Evolutionary conservation across 2,888 invertebrate species (phyloP), one percentile per base, ranked within the genome.

Genomic region (Ophion costatus): DNA sequence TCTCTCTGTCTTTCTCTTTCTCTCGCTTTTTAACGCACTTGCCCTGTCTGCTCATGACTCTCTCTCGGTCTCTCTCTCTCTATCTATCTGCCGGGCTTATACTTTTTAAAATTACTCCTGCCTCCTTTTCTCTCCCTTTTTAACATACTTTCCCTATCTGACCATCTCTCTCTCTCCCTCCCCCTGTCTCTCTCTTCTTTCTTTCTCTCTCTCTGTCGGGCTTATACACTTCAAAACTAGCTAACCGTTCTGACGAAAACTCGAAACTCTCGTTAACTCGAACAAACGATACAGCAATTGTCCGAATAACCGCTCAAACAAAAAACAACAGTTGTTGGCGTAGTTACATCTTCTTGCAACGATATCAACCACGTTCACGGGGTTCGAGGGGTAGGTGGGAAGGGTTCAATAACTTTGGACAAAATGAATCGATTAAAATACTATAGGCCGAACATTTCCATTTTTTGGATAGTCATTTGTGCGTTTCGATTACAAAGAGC

Each of bases 221-320:
- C 51, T 51, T 17, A 51, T 51, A 51, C 2, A 51, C 51, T 51
- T 17, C 20, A 17, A 77, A 56, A 20, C 45, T 24, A 29, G 9
- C 42, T 22, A 45, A 67, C 71, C 57, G 29, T 82, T 29, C 22
- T n/a, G 9, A 22, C 38, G 22, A n/a, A 77, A 77, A 67, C 69
- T 69, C 42, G 14, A 76, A 76, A 76, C 56, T 76, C 57, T 56
- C 66, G 66, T 66, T 66, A 33, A 38, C 38, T 24, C 4, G n/a
- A 56, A 20, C 17, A 57, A 38, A 38, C 66, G 76, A 57, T 76
- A 56, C 22, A 38, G 57, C 24, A 42, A 33, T 76, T 67, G 76
- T 66, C 76, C 66, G 56, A 57, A 24, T 64, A 51, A 56, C 17
- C 73, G 64, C 51, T 29, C 4, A 51, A 61, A 61, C 4, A 73